Conservation (phyloP, 2,113 vertebrate genomes). For the Myiozetetes cayanensis region DNA sequence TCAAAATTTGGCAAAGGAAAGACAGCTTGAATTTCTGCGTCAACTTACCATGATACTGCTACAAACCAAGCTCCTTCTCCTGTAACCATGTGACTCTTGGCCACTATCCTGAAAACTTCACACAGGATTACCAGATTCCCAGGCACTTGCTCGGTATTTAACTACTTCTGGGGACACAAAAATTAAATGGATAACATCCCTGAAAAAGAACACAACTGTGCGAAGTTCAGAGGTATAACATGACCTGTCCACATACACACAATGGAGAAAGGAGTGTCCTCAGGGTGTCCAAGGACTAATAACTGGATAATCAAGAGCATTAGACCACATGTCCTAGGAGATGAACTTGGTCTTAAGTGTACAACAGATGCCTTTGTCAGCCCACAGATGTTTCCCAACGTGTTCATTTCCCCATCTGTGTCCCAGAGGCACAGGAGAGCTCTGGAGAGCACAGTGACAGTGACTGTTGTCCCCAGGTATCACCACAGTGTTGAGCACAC, state of each 20-base stretch:
- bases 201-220: fast-evolving
- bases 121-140: background rate
- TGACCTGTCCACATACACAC: fast-evolving
- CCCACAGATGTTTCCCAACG: background rate
- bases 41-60: background rate
- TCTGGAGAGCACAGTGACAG: background rate
- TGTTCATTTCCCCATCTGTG: fast-evolving
- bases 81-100: background rate
- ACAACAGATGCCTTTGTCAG: background rate
- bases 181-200: background rate
- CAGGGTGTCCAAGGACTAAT: background rate
- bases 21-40: background rate
- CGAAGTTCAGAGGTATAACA: background rate
- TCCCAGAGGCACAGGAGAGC: background rate
- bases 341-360: background rate
- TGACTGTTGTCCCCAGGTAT: fast-evolving
- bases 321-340: fast-evolving
- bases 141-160: background rate
- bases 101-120: background rate
- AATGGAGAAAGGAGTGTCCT: background rate
- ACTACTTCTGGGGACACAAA: background rate
- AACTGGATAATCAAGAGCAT: background rate
- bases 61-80: background rate
- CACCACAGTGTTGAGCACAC: background rate
- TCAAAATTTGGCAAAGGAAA: background rate